Conservation (phyloP, 1,140 invertebrate species). For the Drosophila arawakana region DNA sequence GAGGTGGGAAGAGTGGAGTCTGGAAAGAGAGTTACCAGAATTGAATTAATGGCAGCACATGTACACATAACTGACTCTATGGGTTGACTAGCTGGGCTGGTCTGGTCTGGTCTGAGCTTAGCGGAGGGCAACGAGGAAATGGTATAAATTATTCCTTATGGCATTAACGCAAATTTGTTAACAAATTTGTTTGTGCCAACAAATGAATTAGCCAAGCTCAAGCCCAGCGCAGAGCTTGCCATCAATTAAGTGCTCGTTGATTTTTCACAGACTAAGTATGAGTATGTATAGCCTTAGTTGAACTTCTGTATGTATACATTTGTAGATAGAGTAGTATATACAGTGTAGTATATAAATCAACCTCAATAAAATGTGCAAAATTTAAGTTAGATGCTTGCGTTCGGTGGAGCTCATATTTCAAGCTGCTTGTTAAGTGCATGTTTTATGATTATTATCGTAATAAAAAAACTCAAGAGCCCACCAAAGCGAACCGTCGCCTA, state of each 20-base stretch:
- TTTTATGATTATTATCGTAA: slow-evolving; percentile 83
- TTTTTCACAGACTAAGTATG: slow-evolving; percentile 29
- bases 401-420: slow-evolving; percentile 71
- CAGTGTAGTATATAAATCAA: slow-evolving; percentile 62
- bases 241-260: slow-evolving; percentile 70
- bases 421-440: slow-evolving; percentile 83
- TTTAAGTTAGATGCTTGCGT: slow-evolving; percentile 64
- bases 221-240: slow-evolving; percentile 34
- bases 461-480: slow-evolving; percentile 66
- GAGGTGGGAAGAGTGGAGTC: neutral
- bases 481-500: slow-evolving; percentile 49
- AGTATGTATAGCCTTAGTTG: neutral
- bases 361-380: slow-evolving; percentile 74
- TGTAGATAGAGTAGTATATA: neutral
- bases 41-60: slow-evolving; percentile 79
- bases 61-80: slow-evolving; percentile 37
- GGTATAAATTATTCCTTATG: slow-evolving; percentile 76
- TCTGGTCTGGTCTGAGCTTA: neutral
- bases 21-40: slow-evolving; percentile 44
- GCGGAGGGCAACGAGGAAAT: slow-evolving; percentile 2
- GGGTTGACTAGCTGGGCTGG: neutral
- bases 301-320: slow-evolving; percentile 5
- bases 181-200: slow-evolving; percentile 82
- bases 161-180: slow-evolving; percentile 81
- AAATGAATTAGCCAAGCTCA: slow-evolving; percentile 72